A percentile compares a stretch with the other conserved stretches of the same genome.
These are phyloP conservation scores for Gopherus evgoodei DNA, from an alignment of 2,113 vertebrate genomes.

Conservation along the genomic window DNA sequence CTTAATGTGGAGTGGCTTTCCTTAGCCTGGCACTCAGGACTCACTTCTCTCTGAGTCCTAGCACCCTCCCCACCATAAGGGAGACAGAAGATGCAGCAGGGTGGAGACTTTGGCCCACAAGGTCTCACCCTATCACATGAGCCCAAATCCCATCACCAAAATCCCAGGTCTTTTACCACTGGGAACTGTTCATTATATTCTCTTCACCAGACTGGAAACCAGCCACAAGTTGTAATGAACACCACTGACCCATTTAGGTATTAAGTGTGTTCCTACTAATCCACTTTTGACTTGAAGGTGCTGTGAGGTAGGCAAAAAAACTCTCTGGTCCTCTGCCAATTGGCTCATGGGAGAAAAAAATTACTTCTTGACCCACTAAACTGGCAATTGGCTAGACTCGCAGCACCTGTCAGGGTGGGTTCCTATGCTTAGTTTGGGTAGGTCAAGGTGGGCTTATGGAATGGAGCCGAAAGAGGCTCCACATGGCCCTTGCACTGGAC, in stretches of 20 bases:
- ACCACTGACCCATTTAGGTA: neutral
- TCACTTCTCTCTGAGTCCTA: neutral
- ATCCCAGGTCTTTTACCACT: neutral
- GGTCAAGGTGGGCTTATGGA: neutral
- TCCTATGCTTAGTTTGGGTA: neutral
- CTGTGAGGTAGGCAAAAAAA: neutral
- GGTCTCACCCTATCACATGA: neutral
- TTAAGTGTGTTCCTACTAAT: neutral
- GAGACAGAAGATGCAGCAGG: too few species aligned
- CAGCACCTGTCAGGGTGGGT: neutral
- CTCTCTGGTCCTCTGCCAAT: neutral
- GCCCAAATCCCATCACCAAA: neutral
- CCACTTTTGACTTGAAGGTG: neutral
- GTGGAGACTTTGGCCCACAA: too few species aligned
- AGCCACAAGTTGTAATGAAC: neutral
- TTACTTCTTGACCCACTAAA: neutral
- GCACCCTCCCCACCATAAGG: neutral
- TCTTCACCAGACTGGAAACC: neutral
- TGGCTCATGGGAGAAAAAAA: neutral
- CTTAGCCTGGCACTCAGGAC: neutral
- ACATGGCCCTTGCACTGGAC: too few species aligned
- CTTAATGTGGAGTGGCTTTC: neutral
- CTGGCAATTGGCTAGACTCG: neutral
- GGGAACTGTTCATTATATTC: neutral
- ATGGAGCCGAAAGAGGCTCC: neutral